Percentiles rank a stretch among this genome's conserved stretches.
Evolutionary conservation across 2,888 invertebrate genomes (phyloP).

Genomic region (Eilema sororculum): DNA sequence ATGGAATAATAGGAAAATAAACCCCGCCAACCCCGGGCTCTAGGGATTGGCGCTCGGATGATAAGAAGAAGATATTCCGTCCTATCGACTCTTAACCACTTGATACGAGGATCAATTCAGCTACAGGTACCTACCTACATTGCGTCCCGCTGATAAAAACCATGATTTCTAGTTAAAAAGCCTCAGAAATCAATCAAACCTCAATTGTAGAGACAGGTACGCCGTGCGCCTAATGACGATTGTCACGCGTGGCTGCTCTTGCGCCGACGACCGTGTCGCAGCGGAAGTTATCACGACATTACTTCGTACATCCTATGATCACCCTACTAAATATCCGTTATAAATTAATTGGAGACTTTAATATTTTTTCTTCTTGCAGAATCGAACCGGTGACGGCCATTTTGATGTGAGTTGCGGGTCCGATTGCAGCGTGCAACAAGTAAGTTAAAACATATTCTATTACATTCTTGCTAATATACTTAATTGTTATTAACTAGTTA

Average conservation of each 20-base stretch:
- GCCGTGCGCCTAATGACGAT: slow-evolving; percentile 57
- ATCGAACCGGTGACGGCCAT: slow-evolving; percentile 90
- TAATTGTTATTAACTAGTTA: too few relatives aligned
- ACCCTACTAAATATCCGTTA: slow-evolving; percentile 49
- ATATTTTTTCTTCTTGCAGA: slow-evolving; percentile 78
- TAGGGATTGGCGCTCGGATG: not conserved
- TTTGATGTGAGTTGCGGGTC: slow-evolving; percentile 90
- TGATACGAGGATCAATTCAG: too few relatives aligned
- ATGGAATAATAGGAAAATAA: not conserved
- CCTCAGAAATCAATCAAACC: slow-evolving; percentile 47
- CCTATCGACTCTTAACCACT: not conserved
- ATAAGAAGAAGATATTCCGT: not conserved
- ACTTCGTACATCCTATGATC: slow-evolving; percentile 62
- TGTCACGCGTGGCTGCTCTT: slow-evolving; percentile 73
- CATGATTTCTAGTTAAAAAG: slow-evolving; percentile 10
- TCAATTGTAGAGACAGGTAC: slow-evolving; percentile 62
- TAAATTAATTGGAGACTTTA: slow-evolving; percentile 16
- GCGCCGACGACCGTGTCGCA: slow-evolving; percentile 62
- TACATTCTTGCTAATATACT: not conserved
- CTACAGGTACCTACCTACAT: not conserved
- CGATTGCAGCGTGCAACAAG: slow-evolving; percentile 91
- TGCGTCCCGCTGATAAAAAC: too few relatives aligned
- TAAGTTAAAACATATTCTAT: slow-evolving; percentile 55
- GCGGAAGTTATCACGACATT: slow-evolving; percentile 74
- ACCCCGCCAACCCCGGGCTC: too few relatives aligned